Evolutionary conservation across 1,140 invertebrate species (phyloP), one percentile per base, ranked within the genome.

Genomic region (Calliopsis andreniformis): DNA sequence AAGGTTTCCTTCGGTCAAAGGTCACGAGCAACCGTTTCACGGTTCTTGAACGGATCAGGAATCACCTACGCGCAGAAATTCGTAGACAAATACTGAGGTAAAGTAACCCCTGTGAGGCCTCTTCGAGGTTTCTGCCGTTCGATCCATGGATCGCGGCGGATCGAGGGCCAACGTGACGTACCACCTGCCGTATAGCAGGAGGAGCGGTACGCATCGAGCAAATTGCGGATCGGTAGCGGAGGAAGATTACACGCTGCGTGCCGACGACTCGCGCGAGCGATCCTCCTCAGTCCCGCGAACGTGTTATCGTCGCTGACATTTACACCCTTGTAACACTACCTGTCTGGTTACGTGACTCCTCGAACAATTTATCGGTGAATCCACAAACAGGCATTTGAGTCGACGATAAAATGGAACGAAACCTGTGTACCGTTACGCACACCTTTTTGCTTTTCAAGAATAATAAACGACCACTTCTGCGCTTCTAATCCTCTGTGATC

Each of bases 271-370:
- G 62, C 56, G 79, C 47, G 58, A 63, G 39, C 45, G 25, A 8
- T 30, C 47, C 32, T 58, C 63, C 77, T 28, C 39, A 43, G 55
- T 30, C 53, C 70, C 56, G 58, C 72, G 69, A 77, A 77, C 80
- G 64, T 77, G 73, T 82, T 82, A 82, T 82, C 79, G 79, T 45
- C 53, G 79, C 80, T 82, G 79, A 82, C 80, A 82, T 82, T 82
- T 82, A 77, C 79, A 82, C 80, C 72, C 81, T 61, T 51, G 73
- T 69, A 82, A 77, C 79, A 66, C 80, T 82, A 77, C 73, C 55
- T 53, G 72, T 23, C 32, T 47, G 72, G 59, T 77, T 80, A 81
- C 79, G 61, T 63, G 71, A 56, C 78, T 75, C 45, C 45, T 12
- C 35, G 45, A 7, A 53, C 10, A 20, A 45, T 73, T 56, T 66